Conservation (phyloP, 2,888 invertebrate genomes). For the Diogma glabrata region DNA sequence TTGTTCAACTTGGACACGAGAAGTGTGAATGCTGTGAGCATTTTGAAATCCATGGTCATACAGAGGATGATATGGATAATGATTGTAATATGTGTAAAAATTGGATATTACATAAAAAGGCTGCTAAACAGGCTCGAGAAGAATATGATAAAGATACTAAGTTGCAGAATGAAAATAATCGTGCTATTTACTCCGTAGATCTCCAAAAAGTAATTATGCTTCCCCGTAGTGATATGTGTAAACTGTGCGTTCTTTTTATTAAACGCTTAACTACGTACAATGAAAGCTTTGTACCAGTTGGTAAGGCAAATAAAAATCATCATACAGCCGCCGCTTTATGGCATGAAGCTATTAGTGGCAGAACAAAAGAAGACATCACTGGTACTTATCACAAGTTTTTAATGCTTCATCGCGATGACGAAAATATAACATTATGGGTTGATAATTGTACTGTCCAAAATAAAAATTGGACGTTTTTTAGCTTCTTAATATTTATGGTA, state of each 20-base stretch:
- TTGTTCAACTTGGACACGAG: constrained; percentile 6
- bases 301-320: neutral
- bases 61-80: neutral
- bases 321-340: neutral
- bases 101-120: neutral
- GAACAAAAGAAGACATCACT: neutral
- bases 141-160: neutral
- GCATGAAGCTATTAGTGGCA: constrained; percentile 4
- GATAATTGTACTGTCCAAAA: neutral
- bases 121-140: neutral
- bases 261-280: neutral
- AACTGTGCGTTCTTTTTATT: neutral
- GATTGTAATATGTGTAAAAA: neutral
- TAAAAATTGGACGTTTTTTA: neutral
- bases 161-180: neutral
- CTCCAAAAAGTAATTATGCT: constrained; percentile 3
- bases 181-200: neutral
- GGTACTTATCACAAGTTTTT: neutral
- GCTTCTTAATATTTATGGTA: neutral
- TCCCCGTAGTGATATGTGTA: neutral
- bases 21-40: constrained; percentile 2
- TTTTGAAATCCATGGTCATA: neutral
- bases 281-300: constrained; percentile 5
- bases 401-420: no score
- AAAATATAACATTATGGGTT: no score